phyloP scores from a whole-genome alignment of 2,113 vertebrate species.

The Gadus macrocephalus region DNA sequence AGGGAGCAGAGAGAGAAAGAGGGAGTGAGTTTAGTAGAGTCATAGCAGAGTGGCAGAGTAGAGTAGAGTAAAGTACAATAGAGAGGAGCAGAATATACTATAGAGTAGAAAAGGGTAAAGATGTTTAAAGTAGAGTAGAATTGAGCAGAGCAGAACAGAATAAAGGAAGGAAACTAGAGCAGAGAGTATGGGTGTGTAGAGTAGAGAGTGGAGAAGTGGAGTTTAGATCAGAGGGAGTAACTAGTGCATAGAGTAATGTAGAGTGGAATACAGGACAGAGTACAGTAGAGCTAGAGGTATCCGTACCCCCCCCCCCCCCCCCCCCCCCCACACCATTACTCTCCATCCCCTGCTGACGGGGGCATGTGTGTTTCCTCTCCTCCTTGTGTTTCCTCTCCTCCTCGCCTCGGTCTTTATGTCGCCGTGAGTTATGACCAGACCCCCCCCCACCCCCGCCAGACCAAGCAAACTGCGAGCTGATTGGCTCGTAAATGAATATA shows the following conservation, averaged over 20 bases:
- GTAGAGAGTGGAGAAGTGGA: too few species aligned
- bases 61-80: neutral
- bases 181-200: too few species aligned
- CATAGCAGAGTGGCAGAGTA: neutral
- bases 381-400: neutral
- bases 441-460: neutral
- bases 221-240: too few species aligned
- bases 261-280: neutral
- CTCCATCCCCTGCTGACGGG: neutral
- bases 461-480: neutral
- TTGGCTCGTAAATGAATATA: neutral
- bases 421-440: neutral
- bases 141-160: too few species aligned
- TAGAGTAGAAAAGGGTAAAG: neutral
- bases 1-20: too few species aligned
- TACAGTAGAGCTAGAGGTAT: constrained; percentile 1
- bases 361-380: neutral
- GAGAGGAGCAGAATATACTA: neutral
- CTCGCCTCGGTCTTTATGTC: neutral
- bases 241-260: too few species aligned
- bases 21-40: neutral
- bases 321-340: neutral
- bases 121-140: too few species aligned
- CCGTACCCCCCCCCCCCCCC: neutral
- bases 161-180: too few species aligned